Percentiles rank a stretch among this genome's conserved stretches.
phyloP scores from a whole-genome alignment of 2,888 invertebrate genomes.

The Epinotia bilunana region DNA sequence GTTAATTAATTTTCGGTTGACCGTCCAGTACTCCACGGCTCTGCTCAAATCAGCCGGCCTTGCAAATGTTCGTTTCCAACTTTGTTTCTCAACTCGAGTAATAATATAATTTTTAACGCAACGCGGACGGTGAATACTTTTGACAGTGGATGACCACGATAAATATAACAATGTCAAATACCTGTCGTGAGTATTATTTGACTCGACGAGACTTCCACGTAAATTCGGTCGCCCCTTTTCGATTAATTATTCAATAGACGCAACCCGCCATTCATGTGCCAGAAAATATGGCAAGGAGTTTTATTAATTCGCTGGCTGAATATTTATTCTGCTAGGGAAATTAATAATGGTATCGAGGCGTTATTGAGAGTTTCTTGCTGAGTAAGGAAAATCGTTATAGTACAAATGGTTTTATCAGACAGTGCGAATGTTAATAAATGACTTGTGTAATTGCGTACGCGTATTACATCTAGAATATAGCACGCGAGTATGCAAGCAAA shows the following conservation, averaged over 20 bases:
- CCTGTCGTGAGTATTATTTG: constrained; percentile 38
- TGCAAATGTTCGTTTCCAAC: constrained; percentile 72
- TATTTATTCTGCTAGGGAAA: constrained; percentile 53
- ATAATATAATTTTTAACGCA: constrained; percentile 53
- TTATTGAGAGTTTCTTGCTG: not conserved
- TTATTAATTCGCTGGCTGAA: constrained; percentile 64
- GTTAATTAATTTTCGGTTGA: constrained; percentile 84
- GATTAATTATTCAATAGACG: constrained; percentile 77
- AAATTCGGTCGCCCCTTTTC: constrained; percentile 65
- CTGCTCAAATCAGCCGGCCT: constrained; percentile 75
- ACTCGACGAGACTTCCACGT: constrained; percentile 55
- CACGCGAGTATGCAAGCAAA: no score
- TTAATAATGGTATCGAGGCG: not conserved
- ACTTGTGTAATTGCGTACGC: no score
- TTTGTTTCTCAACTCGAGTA: constrained; percentile 74
- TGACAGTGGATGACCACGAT: constrained; percentile 2
- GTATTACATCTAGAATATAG: no score
- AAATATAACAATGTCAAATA: constrained; percentile 17
- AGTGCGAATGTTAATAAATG: not conserved
- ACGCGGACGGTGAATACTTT: constrained; percentile 12
- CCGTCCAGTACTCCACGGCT: constrained; percentile 72
- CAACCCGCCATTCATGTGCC: constrained; percentile 57
- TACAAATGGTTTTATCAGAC: not conserved
- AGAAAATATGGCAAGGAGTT: constrained; percentile 62
- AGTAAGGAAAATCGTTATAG: not conserved